These are phyloP conservation scores for Poeciliopsis presidionis DNA, from an alignment of 2,797 vertebrate species.

Conservation along the genomic window DNA sequence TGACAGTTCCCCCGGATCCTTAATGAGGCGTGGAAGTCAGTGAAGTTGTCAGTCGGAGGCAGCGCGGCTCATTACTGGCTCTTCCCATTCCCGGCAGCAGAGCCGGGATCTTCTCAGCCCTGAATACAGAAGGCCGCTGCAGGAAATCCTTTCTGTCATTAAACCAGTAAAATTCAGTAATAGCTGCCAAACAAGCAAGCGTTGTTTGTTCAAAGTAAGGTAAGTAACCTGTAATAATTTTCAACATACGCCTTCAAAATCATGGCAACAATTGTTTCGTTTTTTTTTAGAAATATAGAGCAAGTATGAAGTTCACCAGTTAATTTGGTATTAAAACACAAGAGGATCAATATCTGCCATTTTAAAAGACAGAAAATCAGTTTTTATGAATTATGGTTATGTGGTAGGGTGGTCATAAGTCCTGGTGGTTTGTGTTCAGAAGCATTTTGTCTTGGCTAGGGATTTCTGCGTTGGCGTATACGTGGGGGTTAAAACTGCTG, in stretches of 20 bases:
- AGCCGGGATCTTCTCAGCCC: neutral
- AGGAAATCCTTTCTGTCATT: neutral
- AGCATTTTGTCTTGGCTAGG: neutral
- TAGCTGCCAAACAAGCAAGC: neutral
- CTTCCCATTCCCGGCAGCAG: conserved; percentile 1
- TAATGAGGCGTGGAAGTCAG: conserved; percentile 30
- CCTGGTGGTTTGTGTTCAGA: neutral
- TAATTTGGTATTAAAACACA: neutral
- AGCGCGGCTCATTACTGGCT: conserved; percentile 4
- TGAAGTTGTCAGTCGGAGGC: conserved; percentile 21
- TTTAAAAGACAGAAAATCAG: neutral
- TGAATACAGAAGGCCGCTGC: neutral
- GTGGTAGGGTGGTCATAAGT: neutral
- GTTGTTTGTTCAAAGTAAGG: neutral
- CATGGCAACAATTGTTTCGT: neutral
- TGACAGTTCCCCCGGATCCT: neutral
- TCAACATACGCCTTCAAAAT: neutral
- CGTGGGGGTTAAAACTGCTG: neutral
- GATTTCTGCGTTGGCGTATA: neutral
- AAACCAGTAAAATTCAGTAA: neutral
- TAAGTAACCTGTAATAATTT: neutral
- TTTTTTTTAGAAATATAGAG: neutral
- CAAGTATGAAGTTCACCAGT: neutral
- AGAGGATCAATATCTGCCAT: neutral
- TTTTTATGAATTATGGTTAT: neutral